Evolutionary conservation across 2,113 vertebrate genomes (phyloP), one percentile per base, ranked within the genome.

Genomic region (Hemicordylus capensis): DNA sequence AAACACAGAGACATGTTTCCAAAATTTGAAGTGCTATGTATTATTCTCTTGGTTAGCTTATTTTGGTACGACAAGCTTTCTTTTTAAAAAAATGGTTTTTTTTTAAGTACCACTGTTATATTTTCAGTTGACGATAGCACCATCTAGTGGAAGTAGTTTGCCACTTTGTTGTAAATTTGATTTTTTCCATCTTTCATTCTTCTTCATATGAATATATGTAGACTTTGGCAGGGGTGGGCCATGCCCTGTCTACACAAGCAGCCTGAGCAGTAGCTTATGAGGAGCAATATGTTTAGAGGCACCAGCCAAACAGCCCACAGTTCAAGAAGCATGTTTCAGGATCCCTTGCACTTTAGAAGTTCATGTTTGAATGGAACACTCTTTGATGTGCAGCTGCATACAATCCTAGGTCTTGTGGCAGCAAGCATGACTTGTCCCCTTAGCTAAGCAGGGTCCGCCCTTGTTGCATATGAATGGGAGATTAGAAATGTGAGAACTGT

Each of bases 111-210:
- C n/a, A n/a, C 14, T 15, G 22, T 22, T 69, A 1, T 26, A 10
- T 48, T 80, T 64, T 12, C 1, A 9, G 1, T 85, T 91, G 89
- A 48, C 56, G 86, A 91, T 81, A 92, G 56, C 85, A 78, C 94
- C 94, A 92, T 46, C 90, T 89, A 89, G 91, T 90, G 94, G 94
- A 17, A 58, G 37, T 59, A 0, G 8, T 58, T 19, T 5, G 4
- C 82, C 76, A 66, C 22, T 78, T 34, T 28, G 66, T 19, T 80
- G 44, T 48, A 37, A 22, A 4, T n/a, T 7, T 4, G 20, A 87
- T 69, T 15, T 61, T 14, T 24, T 61, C 12, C 22, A 2, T 42
- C 17, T 44, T 51, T 64, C 34, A 54, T 44, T 31, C 26, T 77
- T 77, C 31, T 46, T 48, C 12, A 6, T 24, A 10, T 85, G 42